Evolutionary conservation across 2,797 vertebrate species (phyloP), one percentile per base, ranked within the genome.

Genomic region (Amazona finschi): DNA sequence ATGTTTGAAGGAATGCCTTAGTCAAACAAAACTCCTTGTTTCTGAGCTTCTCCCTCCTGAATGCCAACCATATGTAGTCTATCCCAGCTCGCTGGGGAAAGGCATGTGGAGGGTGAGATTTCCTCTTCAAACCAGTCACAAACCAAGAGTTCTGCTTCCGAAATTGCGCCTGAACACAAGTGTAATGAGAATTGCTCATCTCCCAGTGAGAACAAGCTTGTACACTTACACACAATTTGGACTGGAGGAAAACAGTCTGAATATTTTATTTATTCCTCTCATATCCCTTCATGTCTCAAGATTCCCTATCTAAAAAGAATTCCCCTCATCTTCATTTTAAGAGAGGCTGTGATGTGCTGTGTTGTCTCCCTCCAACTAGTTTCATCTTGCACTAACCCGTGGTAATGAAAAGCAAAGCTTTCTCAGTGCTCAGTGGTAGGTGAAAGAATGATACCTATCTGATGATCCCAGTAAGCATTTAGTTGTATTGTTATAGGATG

Each of bases 261-360:
- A 85, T 91, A 69, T 94, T 94, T 94, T 77, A 86, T 87, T 90
- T 88, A 79, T 79, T 94, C 52, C 33, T 85, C 64, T 94, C 65
- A 58, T 93, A 65, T 82, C 38, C n/a, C 31, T 78, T 91, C 66
- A 78, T 33, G 19, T 79, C 79, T 94, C 57, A 57, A 74, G 53
- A 77, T 89, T 93, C 57, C 46, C 21, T 64, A 85, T 61, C 85
- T 74, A 27, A 74, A 79, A 78, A 79, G 77, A 91, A 94, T 61
- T 79, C 73, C 55, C 49, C 73, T 86, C 55, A 38, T 84, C 15
- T 88, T 82, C 85, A 58, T 47, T 93, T 73, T 17, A 61, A 82
- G 74, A 55, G 79, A 41, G 41, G 25, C 60, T 46, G 55, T 60
- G 66, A 53, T 88, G 70, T 87, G 46, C 46, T 5, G 0, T 58